phyloP scores from a whole-genome alignment of 2,797 vertebrate genomes.

The Coilia nasus region DNA sequence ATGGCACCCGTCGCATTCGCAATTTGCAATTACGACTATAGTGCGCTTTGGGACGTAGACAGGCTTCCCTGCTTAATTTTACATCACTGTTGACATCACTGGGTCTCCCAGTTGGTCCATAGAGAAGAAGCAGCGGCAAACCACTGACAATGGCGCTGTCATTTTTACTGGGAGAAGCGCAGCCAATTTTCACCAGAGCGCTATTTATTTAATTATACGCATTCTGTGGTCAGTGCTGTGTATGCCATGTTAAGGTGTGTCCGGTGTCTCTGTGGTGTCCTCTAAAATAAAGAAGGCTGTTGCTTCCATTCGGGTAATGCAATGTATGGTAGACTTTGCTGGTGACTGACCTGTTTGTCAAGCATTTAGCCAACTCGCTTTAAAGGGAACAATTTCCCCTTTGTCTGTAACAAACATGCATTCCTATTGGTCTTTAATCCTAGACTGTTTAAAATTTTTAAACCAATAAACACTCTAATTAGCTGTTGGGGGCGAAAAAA shows the following conservation, averaged over 20 bases:
- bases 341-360: not conserved
- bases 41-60: constrained; percentile 51
- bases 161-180: not conserved
- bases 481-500: not conserved
- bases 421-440: no score
- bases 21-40: constrained; percentile 51
- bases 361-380: not conserved
- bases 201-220: not conserved
- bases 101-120: constrained; percentile 56
- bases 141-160: not conserved
- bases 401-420: not conserved
- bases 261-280: not conserved
- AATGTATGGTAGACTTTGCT: not conserved
- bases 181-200: not conserved
- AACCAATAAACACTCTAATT: not conserved
- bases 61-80: constrained; percentile 67
- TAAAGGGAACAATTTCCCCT: not conserved
- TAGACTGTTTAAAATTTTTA: not conserved
- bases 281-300: not conserved
- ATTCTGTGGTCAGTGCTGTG: not conserved
- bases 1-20: constrained; percentile 46
- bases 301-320: not conserved
- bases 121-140: not conserved
- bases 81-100: constrained; percentile 73
- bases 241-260: not conserved